These are phyloP conservation scores for Trissoscelio sp. DNA, from an alignment of 2,888 invertebrate genomes.

Conservation along the genomic window DNA sequence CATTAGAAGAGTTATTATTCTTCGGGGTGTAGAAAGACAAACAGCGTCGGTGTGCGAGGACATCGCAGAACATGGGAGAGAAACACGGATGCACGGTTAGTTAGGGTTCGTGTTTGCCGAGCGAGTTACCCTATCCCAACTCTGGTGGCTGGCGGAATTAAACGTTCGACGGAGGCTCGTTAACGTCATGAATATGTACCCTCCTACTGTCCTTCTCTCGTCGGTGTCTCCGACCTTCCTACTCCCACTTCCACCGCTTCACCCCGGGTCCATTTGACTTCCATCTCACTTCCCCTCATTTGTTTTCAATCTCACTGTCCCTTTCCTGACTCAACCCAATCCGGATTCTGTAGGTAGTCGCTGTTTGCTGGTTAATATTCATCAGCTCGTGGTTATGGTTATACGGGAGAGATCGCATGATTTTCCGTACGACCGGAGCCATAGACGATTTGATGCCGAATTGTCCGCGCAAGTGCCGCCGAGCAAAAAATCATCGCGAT, in stretches of 20 bases:
- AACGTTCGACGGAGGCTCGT: conserved; percentile 84
- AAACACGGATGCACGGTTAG: conserved; percentile 82
- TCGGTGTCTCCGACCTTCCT: conserved; percentile 64
- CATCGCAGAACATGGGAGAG: conserved; percentile 66
- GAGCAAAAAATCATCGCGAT: conserved; percentile 7
- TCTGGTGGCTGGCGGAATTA: conserved; percentile 83
- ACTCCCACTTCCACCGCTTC: conserved; percentile 67
- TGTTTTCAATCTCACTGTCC: conserved; percentile 19
- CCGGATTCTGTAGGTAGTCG: conserved; percentile 67
- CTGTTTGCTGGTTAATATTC: conserved; percentile 83
- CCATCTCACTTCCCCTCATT: conserved; percentile 18
- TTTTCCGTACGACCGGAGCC: conserved; percentile 70
- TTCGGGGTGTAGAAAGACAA: conserved; percentile 77
- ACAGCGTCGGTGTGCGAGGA: conserved; percentile 69
- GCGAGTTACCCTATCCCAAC: conserved; percentile 83
- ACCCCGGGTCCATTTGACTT: conserved; percentile 30
- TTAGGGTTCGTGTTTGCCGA: conserved; percentile 83
- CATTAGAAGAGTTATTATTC: conserved; percentile 76
- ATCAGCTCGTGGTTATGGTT: conserved; percentile 77
- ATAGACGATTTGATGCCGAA: conserved; percentile 78
- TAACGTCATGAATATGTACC: conserved; percentile 84
- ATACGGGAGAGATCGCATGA: conserved; percentile 69
- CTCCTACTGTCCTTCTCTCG: conserved; percentile 79
- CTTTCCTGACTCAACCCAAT: conserved; percentile 68
- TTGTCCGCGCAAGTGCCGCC: conserved; percentile 51